Percentiles rank a stretch among this genome's conserved stretches.
Evolutionary conservation across 2,113 vertebrate genomes (phyloP).

Genomic region (Accipiter virgatus): DNA sequence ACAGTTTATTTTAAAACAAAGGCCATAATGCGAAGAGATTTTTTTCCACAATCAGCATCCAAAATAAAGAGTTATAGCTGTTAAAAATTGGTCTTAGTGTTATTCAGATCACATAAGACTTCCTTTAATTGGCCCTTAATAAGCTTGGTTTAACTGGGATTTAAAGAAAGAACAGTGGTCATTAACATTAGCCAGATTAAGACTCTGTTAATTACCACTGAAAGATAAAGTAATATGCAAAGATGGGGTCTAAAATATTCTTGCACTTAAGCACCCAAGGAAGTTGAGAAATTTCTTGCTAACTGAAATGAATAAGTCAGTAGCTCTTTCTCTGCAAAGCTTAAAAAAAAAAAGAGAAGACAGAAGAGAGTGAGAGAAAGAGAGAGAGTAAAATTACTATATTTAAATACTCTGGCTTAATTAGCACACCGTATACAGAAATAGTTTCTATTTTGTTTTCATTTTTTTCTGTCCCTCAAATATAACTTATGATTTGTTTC

Average conservation of each 20-base stretch:
- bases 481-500: neutral
- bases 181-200: conserved; percentile 86
- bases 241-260: conserved; percentile 72
- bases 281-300: conserved; percentile 54
- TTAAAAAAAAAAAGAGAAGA: neutral
- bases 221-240: conserved; percentile 82
- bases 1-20: conserved; percentile 32
- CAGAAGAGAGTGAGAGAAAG: neutral
- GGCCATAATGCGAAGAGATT: neutral
- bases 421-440: neutral
- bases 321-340: neutral
- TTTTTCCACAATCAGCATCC: conserved; percentile 45
- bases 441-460: neutral
- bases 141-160: conserved; percentile 85
- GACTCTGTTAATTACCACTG: conserved; percentile 83
- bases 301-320: conserved; percentile 48
- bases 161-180: conserved; percentile 82
- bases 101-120: conserved; percentile 80
- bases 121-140: conserved; percentile 83
- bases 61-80: conserved; percentile 45
- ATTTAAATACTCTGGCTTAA: neutral
- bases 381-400: neutral
- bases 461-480: neutral
- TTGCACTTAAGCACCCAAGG: conserved; percentile 56
- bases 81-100: conserved; percentile 65